phyloP scores from a whole-genome alignment of 2,797 vertebrate genomes.

The Micrastur ruficollis region DNA sequence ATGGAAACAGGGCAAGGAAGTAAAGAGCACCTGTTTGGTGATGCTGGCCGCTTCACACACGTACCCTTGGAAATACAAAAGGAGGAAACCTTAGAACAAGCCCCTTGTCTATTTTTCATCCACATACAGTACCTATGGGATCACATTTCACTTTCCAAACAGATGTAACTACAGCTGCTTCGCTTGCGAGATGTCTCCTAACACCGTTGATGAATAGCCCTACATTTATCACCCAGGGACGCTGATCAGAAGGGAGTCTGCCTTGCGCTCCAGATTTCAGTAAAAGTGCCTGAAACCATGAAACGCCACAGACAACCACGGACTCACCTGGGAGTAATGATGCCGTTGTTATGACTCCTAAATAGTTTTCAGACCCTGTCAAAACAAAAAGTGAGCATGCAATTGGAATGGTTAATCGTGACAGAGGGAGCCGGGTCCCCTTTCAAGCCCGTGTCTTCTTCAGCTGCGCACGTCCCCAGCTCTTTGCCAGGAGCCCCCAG shows the following conservation, averaged over 20 bases:
- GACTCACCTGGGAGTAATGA: neutral
- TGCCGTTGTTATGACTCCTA: neutral
- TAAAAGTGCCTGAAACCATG: neutral
- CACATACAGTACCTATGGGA: neutral
- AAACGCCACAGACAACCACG: neutral
- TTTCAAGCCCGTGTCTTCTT: neutral
- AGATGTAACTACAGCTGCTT: conserved; percentile 44
- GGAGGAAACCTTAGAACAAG: conserved; percentile 1
- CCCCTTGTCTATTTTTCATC: conserved; percentile 30
- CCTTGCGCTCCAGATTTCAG: neutral
- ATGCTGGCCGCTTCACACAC: neutral
- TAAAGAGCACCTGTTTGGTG: neutral
- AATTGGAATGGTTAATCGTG: neutral
- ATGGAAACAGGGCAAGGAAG: neutral
- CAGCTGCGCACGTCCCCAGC: rapidly evolving
- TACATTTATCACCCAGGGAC: conserved; percentile 24
- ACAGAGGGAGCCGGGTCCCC: neutral
- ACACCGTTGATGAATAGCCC: conserved; percentile 8
- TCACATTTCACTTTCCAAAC: conserved; percentile 47
- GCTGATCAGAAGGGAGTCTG: neutral
- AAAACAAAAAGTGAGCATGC: neutral
- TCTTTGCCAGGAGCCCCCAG: neutral
- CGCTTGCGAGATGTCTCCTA: neutral
- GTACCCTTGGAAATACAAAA: neutral
- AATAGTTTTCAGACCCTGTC: neutral